phyloP scores from a whole-genome alignment of 2,113 vertebrate genomes.

The Malurus alboscapulatus region DNA sequence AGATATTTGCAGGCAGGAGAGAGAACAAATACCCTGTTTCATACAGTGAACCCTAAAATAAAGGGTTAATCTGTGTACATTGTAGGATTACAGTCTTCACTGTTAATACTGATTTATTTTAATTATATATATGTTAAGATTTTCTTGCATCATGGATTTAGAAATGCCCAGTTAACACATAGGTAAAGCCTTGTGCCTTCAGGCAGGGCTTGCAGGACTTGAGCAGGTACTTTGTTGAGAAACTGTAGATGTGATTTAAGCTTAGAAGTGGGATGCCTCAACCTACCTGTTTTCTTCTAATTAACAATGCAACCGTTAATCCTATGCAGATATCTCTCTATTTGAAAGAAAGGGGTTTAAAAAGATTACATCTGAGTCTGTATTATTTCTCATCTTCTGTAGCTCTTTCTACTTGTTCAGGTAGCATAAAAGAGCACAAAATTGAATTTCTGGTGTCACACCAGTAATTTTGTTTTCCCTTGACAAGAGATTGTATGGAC shows the following conservation, averaged over 20 bases:
- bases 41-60: background rate
- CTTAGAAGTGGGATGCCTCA: constrained; percentile 5
- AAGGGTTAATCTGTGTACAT: constrained; percentile 4
- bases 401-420: background rate
- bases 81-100: background rate
- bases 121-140: constrained; percentile 8
- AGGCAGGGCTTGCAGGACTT: constrained; percentile 8
- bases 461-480: background rate
- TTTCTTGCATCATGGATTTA: constrained; percentile 35
- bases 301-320: constrained; percentile 35
- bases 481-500: background rate
- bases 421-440: background rate
- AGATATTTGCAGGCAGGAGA: background rate
- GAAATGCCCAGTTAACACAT: constrained; percentile 24
- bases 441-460: background rate
- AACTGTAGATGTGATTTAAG: constrained; percentile 6
- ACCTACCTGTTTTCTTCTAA: background rate
- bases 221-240: constrained; percentile 38
- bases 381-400: background rate
- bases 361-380: background rate
- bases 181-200: constrained; percentile 14
- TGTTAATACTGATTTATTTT: constrained; percentile 41
- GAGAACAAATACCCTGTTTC: background rate
- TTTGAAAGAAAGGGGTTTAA: background rate
- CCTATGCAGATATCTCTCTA: background rate